phyloP scores from a whole-genome alignment of 2,113 vertebrate genomes.

The Pachypanchax playfairii region DNA sequence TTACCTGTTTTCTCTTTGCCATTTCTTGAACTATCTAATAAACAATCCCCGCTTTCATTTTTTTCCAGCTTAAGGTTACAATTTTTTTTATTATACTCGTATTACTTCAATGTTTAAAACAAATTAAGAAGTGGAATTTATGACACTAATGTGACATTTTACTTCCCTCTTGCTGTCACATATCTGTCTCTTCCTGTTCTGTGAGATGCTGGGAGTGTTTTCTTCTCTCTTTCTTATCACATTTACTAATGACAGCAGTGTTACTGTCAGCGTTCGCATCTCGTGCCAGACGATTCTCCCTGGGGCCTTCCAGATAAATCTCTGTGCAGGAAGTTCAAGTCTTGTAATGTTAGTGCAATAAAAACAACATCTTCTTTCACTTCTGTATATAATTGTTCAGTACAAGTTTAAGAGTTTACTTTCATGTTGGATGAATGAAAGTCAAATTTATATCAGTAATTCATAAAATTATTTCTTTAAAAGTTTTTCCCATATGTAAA shows the following conservation, averaged over 20 bases:
- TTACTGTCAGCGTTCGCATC: conserved; percentile 30
- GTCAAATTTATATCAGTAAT: too few species aligned
- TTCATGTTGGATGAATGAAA: too few species aligned
- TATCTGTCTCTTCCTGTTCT: conserved; percentile 16
- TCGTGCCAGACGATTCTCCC: neutral
- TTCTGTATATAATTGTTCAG: conserved; percentile 2
- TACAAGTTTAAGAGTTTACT: neutral
- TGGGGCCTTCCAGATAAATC: conserved; percentile 26
- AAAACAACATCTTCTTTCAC: conserved; percentile 20
- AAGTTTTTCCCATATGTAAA: too few species aligned
- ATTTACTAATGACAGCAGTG: conserved; percentile 44
- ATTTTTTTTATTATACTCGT: conserved; percentile 3
- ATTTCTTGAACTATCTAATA: neutral
- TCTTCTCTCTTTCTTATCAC: conserved; percentile 28
- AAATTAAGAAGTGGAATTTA: conserved; percentile 2
- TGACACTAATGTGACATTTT: conserved; percentile 31
- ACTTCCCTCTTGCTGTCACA: neutral
- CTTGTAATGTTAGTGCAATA: conserved; percentile 12
- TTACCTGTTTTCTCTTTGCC: neutral
- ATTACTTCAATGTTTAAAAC: conserved; percentile 15
- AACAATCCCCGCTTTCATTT: neutral
- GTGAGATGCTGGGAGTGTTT: conserved; percentile 6
- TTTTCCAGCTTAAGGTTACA: conserved; percentile 9
- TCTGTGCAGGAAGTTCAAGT: neutral
- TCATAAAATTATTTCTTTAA: too few species aligned